Base-by-base conservation (phyloP, 2,797 vertebrate species). In the Botia kubotai region DNA sequence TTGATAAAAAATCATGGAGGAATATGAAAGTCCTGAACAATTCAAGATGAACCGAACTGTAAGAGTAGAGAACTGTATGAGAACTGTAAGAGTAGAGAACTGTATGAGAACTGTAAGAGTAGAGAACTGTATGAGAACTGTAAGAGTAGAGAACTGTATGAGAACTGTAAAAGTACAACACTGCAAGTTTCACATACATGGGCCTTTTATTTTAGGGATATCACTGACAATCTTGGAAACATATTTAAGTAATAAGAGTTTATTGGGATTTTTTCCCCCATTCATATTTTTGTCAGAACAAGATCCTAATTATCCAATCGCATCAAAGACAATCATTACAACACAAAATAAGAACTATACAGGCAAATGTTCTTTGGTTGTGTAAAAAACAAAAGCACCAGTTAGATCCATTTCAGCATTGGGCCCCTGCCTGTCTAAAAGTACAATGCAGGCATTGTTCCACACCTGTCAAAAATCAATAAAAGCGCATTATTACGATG, bases 371-470 rank as follows among this genome's bases (percentile, higher is more conserved):
- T 80, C 33, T 60, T 77, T n/a, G 72, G 75, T 73, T 79, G 21
- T 39, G 26, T 74, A 72, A 60, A 16, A 33, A 81, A 55, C 39
- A 66, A 75, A 46, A 68, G 72, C 77, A 81, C 39, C 81, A 72
- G 75, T 68, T 73, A 62, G 58, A 82, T 79, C 46, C 36, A 75
- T 85, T 84, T 86, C 79, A 78, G 62, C 2, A 66, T 72, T 72
- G 62, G 53, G 77, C 73, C 72, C 78, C 16, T 77, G 83, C 79
- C 71, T 80, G 75, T 63, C 26, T 73, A 21, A 67, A 50, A 72
- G 68, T 63, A 89, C 87, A 90, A 86, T 82, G 76, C 72, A 57
- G 16, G 57, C 76, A 86, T 88, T 89, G 87, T 89, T 86, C 60
- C 66, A 33, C 8, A 69, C 60, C 83, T 82, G 85, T 86, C 77